Conservation (phyloP, 2,888 invertebrate species). For the Plebejus argus region DNA sequence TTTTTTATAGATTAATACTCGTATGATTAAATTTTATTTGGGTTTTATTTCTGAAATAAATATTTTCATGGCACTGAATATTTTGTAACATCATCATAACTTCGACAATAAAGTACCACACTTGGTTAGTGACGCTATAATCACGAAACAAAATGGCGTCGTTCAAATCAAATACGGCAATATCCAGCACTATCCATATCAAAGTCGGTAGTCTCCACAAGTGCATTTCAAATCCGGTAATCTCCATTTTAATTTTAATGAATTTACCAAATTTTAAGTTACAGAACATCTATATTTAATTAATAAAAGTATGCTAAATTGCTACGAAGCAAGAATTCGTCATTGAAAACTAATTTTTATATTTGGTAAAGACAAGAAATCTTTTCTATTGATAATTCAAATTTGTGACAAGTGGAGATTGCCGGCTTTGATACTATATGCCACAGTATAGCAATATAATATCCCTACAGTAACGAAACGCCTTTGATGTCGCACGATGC, state of each 20-base stretch:
- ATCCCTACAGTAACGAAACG: no score
- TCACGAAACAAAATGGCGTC: conserved; percentile 25
- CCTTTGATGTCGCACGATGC: no score
- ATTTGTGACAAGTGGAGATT: conserved; percentile 27
- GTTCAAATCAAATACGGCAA: conserved; percentile 31
- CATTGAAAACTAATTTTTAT: conserved; percentile 27
- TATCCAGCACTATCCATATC: conserved; percentile 25
- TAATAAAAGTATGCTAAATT: conserved; percentile 23
- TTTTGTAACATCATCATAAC: conserved; percentile 13
- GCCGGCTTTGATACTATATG: conserved; percentile 27
- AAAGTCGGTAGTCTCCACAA: conserved; percentile 25
- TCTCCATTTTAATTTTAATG: conserved; percentile 25
- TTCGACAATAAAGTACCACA: conserved; percentile 22
- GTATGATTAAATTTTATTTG: conserved; percentile 21
- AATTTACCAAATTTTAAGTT: conserved; percentile 23
- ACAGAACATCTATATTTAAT: conserved; percentile 18
- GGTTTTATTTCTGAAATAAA: conserved; percentile 30
- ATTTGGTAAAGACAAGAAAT: conserved; percentile 20
- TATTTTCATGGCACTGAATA: conserved; percentile 27
- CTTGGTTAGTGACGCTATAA: conserved; percentile 25
- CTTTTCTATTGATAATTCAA: conserved; percentile 26
- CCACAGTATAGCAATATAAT: no score
- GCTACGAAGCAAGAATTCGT: conserved; percentile 17
- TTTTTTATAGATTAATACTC: conserved; percentile 18
- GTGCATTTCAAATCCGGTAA: conserved; percentile 30